phyloP scores from a whole-genome alignment of 2,888 invertebrate genomes.

The Phytoseiulus persimilis region DNA sequence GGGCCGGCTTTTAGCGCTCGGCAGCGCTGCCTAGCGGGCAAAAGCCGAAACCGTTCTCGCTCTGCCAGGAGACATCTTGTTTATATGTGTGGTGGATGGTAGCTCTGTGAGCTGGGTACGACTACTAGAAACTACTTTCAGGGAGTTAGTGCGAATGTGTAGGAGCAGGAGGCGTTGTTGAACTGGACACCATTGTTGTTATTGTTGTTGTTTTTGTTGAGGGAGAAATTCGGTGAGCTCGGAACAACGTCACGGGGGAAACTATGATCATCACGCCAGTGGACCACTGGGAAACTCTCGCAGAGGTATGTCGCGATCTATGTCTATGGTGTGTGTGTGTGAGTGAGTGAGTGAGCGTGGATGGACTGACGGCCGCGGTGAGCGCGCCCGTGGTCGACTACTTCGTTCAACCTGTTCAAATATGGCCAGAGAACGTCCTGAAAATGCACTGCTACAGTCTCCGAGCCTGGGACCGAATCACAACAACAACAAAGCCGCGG shows the following conservation, averaged over 20 bases:
- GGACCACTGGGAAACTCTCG: not conserved
- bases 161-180: not conserved
- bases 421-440: not conserved
- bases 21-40: not conserved
- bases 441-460: not conserved
- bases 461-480: not conserved
- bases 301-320: conserved; percentile 5
- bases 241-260: not conserved
- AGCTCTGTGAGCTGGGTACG: not conserved
- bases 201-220: not conserved
- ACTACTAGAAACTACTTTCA: not conserved
- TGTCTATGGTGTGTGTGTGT: not conserved
- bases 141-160: not conserved
- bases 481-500: not conserved
- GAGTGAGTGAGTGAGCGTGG: not conserved
- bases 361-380: not conserved
- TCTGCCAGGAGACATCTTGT: conserved; percentile 34
- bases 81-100: conserved; percentile 24
- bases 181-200: not conserved
- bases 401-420: not conserved
- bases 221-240: not conserved
- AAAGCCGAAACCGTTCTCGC: conserved; percentile 1
- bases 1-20: not conserved
- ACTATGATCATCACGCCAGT: not conserved
- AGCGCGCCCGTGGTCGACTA: not conserved